phyloP scores from a whole-genome alignment of 2,797 vertebrate species.

The Enoplosus armatus region DNA sequence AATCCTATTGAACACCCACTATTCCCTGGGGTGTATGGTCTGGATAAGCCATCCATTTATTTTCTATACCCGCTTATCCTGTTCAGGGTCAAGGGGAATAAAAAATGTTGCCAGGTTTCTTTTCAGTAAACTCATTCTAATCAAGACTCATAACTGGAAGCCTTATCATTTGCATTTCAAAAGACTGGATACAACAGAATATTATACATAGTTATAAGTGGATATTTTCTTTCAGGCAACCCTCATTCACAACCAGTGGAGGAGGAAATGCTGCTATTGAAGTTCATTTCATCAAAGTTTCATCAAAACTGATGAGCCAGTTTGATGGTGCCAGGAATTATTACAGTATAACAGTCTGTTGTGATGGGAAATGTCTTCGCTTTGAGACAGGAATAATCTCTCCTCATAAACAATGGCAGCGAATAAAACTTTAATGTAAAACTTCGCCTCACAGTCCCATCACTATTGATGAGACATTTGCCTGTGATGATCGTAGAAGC shows the following conservation, averaged over 20 bases:
- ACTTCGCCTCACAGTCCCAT: conserved; percentile 63
- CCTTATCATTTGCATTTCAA: conserved; percentile 69
- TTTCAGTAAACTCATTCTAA: conserved; percentile 28
- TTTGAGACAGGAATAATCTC: conserved; percentile 59
- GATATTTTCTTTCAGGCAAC: conserved; percentile 50
- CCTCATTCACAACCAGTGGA: conserved; percentile 36
- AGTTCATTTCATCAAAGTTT: conserved; percentile 70
- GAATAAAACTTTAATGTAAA: conserved; percentile 71
- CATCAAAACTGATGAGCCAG: conserved; percentile 59
- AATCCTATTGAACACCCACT: conserved; percentile 40
- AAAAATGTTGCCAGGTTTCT: conserved; percentile 15
- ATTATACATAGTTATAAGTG: conserved; percentile 41
- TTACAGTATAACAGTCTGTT: conserved; percentile 43
- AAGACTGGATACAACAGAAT: conserved; percentile 43
- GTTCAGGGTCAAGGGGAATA: conserved; percentile 35
- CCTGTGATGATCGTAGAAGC: conserved; percentile 64
- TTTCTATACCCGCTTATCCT: conserved; percentile 13
- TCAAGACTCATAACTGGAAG: conserved; percentile 31
- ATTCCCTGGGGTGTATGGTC: not conserved
- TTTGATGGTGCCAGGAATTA: conserved; percentile 60
- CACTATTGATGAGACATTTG: conserved; percentile 73
- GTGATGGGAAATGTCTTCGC: conserved; percentile 58
- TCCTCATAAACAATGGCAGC: conserved; percentile 63
- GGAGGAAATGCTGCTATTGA: conserved; percentile 41
- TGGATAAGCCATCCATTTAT: conserved; percentile 36